Percentiles rank a stretch among this genome's conserved stretches.
Evolutionary conservation across 2,888 invertebrate species (phyloP).

Genomic region (Vanessa cardui): DNA sequence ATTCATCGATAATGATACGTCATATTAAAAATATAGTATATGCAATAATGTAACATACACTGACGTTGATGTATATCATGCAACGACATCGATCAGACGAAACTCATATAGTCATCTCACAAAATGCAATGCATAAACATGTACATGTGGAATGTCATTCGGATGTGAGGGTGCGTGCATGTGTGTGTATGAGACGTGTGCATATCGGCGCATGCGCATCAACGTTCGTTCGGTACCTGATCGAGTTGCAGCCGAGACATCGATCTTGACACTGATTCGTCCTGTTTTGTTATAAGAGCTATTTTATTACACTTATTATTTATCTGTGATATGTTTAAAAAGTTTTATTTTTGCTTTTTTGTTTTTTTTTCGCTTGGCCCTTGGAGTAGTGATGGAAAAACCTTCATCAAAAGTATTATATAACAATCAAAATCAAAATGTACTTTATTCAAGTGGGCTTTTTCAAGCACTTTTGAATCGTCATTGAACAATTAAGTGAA

Average conservation of each 20-base stretch:
- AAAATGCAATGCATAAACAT: not conserved
- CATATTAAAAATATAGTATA: not conserved
- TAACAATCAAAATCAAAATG: no score
- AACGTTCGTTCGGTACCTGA: constrained; percentile 65
- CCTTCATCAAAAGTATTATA: no score
- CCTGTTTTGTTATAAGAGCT: constrained; percentile 54
- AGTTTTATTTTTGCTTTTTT: no score
- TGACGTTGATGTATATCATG: not conserved
- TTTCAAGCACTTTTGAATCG: no score
- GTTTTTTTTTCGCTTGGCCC: no score
- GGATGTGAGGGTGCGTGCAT: constrained; percentile 9
- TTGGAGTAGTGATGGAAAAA: no score
- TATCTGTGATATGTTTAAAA: no score
- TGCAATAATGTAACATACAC: not conserved
- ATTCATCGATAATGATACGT: no score
- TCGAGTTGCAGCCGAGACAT: constrained; percentile 72
- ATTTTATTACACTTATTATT: constrained; percentile 17
- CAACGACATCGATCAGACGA: not conserved
- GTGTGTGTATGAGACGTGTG: constrained; percentile 22
- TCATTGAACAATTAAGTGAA: no score
- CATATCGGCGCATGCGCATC: constrained; percentile 51
- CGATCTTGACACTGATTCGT: constrained; percentile 73
- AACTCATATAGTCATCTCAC: not conserved
- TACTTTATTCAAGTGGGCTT: no score
- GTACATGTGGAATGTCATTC: not conserved